Evolutionary conservation across 2,797 vertebrate genomes (phyloP).

Genomic region (Enteromius viviparus): DNA sequence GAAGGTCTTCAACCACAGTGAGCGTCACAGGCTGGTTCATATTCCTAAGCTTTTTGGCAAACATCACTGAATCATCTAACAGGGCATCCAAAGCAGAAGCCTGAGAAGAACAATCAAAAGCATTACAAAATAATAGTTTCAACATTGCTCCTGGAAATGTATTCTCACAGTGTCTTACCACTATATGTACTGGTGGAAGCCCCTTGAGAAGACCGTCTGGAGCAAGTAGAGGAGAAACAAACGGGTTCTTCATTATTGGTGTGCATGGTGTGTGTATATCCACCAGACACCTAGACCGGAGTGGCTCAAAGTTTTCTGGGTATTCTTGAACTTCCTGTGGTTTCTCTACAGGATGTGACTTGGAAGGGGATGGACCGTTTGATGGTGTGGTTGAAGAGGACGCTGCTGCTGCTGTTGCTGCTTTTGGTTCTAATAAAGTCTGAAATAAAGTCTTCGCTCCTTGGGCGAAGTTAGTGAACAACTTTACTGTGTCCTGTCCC

Average conservation of each 20-base stretch:
- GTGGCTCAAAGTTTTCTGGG: slow-evolving; percentile 82
- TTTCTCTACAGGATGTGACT: background rate
- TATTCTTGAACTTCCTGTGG: slow-evolving; percentile 64
- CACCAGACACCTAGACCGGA: slow-evolving; percentile 76
- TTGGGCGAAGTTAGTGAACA: slow-evolving; percentile 80
- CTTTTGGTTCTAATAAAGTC: slow-evolving; percentile 75
- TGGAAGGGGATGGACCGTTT: background rate
- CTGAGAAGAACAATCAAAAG: slow-evolving; percentile 65
- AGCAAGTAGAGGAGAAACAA: slow-evolving; percentile 87
- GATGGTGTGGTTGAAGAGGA: background rate
- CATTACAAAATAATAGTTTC: background rate
- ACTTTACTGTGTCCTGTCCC: slow-evolving; percentile 78
- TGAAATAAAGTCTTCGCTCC: slow-evolving; percentile 85
- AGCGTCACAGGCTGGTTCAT: slow-evolving; percentile 82
- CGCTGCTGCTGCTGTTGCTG: background rate
- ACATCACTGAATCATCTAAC: slow-evolving; percentile 91
- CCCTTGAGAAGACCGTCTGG: slow-evolving; percentile 79
- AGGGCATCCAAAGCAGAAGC: slow-evolving; percentile 88
- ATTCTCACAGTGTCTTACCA: slow-evolving; percentile 76
- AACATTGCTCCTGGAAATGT: background rate
- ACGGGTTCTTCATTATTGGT: slow-evolving; percentile 85
- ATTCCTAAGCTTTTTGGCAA: slow-evolving; percentile 83
- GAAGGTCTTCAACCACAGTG: slow-evolving; percentile 85
- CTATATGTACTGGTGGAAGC: slow-evolving; percentile 85
- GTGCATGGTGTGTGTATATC: slow-evolving; percentile 69